Evolutionary conservation across 2,113 vertebrate species (phyloP).

Genomic region (Pagrus major): DNA sequence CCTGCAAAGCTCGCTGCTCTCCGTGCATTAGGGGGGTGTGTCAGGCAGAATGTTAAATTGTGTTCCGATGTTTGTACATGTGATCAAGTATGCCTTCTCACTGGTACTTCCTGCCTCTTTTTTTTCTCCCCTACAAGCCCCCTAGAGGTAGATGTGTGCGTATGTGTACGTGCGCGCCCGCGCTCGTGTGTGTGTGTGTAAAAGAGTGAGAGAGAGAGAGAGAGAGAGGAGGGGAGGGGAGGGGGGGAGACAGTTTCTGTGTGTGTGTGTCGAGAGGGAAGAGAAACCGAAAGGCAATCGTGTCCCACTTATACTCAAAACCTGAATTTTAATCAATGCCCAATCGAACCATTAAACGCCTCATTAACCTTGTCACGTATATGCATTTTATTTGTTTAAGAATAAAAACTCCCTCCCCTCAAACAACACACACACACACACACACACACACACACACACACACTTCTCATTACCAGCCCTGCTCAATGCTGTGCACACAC

Average conservation of each 20-base stretch:
- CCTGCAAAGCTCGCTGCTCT: slow-evolving; percentile 58
- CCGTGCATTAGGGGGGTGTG: slow-evolving; percentile 83
- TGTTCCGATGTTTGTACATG: slow-evolving; percentile 84
- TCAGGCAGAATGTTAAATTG: slow-evolving; percentile 83
- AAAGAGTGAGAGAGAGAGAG: background rate
- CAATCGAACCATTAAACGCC: slow-evolving; percentile 16
- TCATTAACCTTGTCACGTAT: slow-evolving; percentile 1
- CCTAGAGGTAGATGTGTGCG: slow-evolving; percentile 72
- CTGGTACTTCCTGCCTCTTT: slow-evolving; percentile 80
- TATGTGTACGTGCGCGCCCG: slow-evolving; percentile 19
- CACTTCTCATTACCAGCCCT: slow-evolving; percentile 63
- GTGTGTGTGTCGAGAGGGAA: slow-evolving; percentile 31
- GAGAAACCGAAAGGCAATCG: slow-evolving; percentile 54
- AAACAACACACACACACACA: slow-evolving; percentile 40
- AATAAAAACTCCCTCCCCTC: slow-evolving; percentile 14
- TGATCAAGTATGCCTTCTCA: slow-evolving; percentile 83
- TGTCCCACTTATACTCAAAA: slow-evolving; percentile 39
- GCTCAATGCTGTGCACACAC: slow-evolving; percentile 55
- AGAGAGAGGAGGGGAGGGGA: background rate
- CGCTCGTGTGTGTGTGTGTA: slow-evolving; percentile 18
- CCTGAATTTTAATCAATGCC: slow-evolving; percentile 26
- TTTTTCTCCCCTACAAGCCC: slow-evolving; percentile 47
- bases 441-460: slow-evolving; percentile 50
- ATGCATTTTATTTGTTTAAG: background rate
- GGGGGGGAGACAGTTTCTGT: background rate